Evolutionary conservation across 2,797 vertebrate species (phyloP), one percentile per base, ranked within the genome.

Genomic region (Tympanoctomys barrerae): DNA sequence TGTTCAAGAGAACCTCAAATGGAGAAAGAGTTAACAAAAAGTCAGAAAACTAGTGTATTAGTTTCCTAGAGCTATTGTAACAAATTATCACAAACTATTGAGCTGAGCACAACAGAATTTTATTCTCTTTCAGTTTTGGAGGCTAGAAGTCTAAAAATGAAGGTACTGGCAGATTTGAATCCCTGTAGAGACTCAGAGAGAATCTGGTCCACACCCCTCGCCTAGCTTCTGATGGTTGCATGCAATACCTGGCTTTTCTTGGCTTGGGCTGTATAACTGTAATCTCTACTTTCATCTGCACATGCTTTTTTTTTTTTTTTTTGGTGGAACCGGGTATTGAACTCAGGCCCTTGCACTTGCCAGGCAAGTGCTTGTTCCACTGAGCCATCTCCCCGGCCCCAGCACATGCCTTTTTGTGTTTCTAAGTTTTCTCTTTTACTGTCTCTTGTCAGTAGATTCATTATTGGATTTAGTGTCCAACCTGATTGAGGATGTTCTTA

Each of bases 1-100:
- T 83, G 94, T 90, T 83, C 28, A 52, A 61, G 33, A 95, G 70
- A 89, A 57, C 21, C 28, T 83, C 85, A 95, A 77, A 82, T 19
- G 6, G 52, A 95, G 28, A 75, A 62, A 92, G 12, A 16, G 31
- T 79, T 94, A 82, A 94, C 9, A n/a, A 26, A 49, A 88, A 80
- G 24, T 82, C n/a, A 86, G 57, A 57, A 5, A 70, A 22, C 39
- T 26, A 64, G 54, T 28, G 1, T 85, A 71, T 54, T 71, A 31
- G 26, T 85, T 90, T 89, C 52, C 36, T 66, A 52, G 46, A 28
- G 19, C 31, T 83, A 33, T 82, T 33, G 2, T 68, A 89, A 92
- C 24, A 90, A 89, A 24, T 84, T 42, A 73, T n/a, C 39, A 59
- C 42, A 93, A 77, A 71, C 0, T 26, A n/a, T 36, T 14, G 61